Conservation (phyloP, 2,888 invertebrate genomes). For the Allophyes oxyacanthae region DNA sequence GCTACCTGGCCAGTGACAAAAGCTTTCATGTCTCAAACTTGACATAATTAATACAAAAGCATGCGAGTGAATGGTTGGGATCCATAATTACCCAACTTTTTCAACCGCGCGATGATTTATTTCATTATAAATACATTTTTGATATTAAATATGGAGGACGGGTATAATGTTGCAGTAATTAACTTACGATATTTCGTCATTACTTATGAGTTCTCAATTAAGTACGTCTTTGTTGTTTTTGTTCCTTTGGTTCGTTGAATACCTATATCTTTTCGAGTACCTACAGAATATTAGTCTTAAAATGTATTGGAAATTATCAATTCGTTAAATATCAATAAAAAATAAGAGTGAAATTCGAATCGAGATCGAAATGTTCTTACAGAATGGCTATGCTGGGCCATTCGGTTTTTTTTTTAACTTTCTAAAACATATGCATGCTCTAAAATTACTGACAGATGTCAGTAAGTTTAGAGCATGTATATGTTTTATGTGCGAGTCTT, state of each 20-base stretch:
- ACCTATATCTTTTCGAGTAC: no score
- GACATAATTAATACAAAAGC: constrained; percentile 41
- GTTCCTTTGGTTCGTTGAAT: neutral
- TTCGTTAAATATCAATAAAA: no score
- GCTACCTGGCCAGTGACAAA: constrained; percentile 50
- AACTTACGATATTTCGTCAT: constrained; percentile 45
- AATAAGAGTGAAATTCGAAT: no score
- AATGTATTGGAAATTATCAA: no score
- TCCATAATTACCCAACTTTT: constrained; percentile 41
- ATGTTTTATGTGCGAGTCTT: no score
- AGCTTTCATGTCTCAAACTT: constrained; percentile 39
- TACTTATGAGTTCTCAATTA: constrained; percentile 46
- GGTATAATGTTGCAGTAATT: constrained; percentile 41
- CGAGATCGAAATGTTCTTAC: no score
- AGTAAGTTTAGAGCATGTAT: no score
- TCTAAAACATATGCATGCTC: no score
- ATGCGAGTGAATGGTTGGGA: constrained; percentile 17
- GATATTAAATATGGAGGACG: constrained; percentile 36
- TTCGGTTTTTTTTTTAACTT: no score
- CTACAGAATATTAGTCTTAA: no score
- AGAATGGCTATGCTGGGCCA: no score
- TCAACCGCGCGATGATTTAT: constrained; percentile 43
- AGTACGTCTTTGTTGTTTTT: constrained; percentile 26
- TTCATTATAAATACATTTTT: constrained; percentile 51
- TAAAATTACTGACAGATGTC: no score